Evolutionary conservation across 2,113 vertebrate genomes (phyloP), one percentile per base, ranked within the genome.

Genomic region (Conger conger): DNA sequence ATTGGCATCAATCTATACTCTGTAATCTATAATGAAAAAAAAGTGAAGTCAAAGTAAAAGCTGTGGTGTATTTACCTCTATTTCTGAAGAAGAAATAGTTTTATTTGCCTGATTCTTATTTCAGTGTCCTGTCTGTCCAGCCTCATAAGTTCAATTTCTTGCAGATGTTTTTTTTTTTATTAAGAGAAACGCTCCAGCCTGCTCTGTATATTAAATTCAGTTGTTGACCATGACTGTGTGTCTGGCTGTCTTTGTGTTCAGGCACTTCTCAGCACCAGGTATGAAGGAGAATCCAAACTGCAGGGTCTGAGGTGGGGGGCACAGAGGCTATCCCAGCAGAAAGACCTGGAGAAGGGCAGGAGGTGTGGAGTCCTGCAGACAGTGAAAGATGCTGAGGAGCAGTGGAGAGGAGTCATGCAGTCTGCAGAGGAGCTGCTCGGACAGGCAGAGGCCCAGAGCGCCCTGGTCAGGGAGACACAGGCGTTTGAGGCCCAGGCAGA

Each of bases 261-360:
- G 94, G 85, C 85, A 1, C 73, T 92, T 9, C 16, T 90, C 27
- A 80, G 13, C 18, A 84, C 85, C n/a, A 80, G 54, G 83, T 38
- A 87, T 0, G 91, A 93, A 37, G 93, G 93, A 42, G 91, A 94
- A n/a, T 80, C 88, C 3, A 93, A 91, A 81, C 20, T 95, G 76
- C 53, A 35, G 2, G 27, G 86, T 54, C 88, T 95, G 82, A 91
- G 81, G 5, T 83, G 50, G 50, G 88, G 85, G 27, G 91, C 91
- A 5, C 90, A 93, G 87, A 89, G 30, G 33, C 45, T 95, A 73
- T 92, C 89, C 40, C 86, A 90, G 86, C 89, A 86, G 30, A 81
- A 73, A 45, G 92, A 91, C 0, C 77, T 89, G 20, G 91, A 90
- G 4, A 83, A 89, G 76, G 79, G 42, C 76, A 85, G 87, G 85